Base-by-base conservation (phyloP, 1,140 invertebrate species). In the Drosophila athabasca region DNA sequence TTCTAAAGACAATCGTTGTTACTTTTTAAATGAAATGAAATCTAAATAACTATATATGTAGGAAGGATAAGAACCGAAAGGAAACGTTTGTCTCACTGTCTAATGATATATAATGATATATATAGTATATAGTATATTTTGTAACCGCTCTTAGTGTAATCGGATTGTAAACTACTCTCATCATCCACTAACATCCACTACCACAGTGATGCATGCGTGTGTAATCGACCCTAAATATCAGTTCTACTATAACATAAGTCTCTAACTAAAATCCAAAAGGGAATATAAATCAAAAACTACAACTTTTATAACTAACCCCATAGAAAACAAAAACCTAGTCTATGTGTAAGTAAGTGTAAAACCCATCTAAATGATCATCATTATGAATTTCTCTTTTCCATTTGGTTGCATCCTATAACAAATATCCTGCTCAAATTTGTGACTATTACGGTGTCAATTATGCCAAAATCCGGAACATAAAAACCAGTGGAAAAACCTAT, bases 1-100 rank as follows among this genome's bases (percentile, higher is more conserved):
- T 88, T 88, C 83, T 88, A 88, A 88, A 88, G 83, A 88, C 83
- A 88, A 88, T 88, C 83, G 83, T 83, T 88, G 61, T 72, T 88
- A 88, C 54, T 88, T 82, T 81, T 87, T 54, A 39, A 78, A 64
- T 53, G 46, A 51, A 44, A 6, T 9, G 11, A 49, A 41, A 7
- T 44, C 19, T 39, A 51, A 44, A 35, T 11, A 17, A 35, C 22
- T 19, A 19, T 19, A 19, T 19, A 19, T 19, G 4, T 29, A n/a
- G 19, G 17, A 15, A 17, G 11, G 11, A 8, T 9, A 55, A 15
- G 45, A 31, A 44, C 19, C 26, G 48, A 31, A 19, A 15, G 7
- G 29, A 6, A 48, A 31, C 49, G 43, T 53, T 11, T 1, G 35
- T 45, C 55, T 77, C 31, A 65, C 57, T 74, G 68, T 69, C 61